Conservation (phyloP, 2,113 vertebrate genomes). For the Siniperca knerii region DNA sequence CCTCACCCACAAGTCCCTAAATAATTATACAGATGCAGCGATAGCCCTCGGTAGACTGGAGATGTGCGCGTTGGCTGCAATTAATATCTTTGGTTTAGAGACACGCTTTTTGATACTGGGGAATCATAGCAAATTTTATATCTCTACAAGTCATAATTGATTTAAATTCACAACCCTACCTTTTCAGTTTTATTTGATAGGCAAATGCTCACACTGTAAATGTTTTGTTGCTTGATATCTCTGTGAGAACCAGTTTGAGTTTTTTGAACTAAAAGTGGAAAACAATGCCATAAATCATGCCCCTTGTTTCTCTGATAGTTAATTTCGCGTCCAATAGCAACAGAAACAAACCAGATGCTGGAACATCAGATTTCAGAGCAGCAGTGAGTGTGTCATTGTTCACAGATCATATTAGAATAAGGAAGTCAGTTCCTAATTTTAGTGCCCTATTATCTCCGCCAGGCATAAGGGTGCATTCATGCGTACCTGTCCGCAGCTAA, state of each 20-base stretch:
- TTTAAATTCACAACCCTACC: neutral
- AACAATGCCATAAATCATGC: no score
- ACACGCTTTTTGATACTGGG: neutral
- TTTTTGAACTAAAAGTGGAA: neutral
- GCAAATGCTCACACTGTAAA: neutral
- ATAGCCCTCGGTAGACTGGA: neutral
- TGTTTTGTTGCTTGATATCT: conserved; percentile 4
- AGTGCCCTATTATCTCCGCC: neutral
- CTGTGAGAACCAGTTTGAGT: neutral
- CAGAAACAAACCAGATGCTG: conserved; percentile 4
- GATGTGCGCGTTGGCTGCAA: conserved; percentile 13
- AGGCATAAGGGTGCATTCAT: no score
- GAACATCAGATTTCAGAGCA: neutral
- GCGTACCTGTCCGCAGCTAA: no score
- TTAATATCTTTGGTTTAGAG: conserved; percentile 35
- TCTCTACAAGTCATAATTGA: neutral
- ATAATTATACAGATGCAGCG: conserved; percentile 42
- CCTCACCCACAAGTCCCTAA: conserved; percentile 19
- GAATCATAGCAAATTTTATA: neutral
- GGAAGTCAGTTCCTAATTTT: conserved; percentile 26
- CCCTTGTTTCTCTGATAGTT: no score
- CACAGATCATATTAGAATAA: neutral
- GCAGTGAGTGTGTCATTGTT: neutral
- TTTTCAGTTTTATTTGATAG: neutral
- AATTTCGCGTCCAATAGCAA: neutral